Conservation (phyloP, 2,888 invertebrate species). For the Lypha dubia region DNA sequence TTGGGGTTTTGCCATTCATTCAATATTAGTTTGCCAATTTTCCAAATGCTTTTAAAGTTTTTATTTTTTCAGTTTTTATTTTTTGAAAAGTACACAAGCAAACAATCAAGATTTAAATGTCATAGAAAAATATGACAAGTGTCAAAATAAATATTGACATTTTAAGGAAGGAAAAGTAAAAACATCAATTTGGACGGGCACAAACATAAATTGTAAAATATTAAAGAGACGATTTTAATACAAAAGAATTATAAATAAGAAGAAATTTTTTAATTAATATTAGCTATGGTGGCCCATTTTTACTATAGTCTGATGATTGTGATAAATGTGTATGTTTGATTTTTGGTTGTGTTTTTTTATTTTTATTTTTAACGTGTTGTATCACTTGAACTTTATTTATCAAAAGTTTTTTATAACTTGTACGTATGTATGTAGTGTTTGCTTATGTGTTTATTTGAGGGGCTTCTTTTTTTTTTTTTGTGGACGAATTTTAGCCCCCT, state of each 20-base stretch:
- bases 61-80: too few species aligned
- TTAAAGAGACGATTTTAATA: not conserved
- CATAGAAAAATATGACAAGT: slow-evolving; percentile 57
- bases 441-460: too few species aligned
- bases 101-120: slow-evolving; percentile 45
- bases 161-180: not conserved
- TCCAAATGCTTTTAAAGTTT: not conserved
- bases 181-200: not conserved
- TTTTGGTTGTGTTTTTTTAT: not conserved
- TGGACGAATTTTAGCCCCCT: too few species aligned
- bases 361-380: too few species aligned
- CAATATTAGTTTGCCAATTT: not conserved
- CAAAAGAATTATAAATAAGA: too few species aligned
- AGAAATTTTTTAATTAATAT: not conserved
- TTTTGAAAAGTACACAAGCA: not conserved
- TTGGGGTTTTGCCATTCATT: not conserved
- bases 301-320: too few species aligned
- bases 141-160: slow-evolving; percentile 64
- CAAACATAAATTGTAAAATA: not conserved
- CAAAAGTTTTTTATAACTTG: too few species aligned
- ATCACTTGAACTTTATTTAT: too few species aligned
- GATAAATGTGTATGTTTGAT: not conserved
- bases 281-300: too few species aligned
- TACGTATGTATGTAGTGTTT: too few species aligned
- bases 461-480: too few species aligned